Evolutionary conservation across 1,140 invertebrate genomes (phyloP), one percentile per base, ranked within the genome.

Genomic region (Magallana ariakensis): DNA sequence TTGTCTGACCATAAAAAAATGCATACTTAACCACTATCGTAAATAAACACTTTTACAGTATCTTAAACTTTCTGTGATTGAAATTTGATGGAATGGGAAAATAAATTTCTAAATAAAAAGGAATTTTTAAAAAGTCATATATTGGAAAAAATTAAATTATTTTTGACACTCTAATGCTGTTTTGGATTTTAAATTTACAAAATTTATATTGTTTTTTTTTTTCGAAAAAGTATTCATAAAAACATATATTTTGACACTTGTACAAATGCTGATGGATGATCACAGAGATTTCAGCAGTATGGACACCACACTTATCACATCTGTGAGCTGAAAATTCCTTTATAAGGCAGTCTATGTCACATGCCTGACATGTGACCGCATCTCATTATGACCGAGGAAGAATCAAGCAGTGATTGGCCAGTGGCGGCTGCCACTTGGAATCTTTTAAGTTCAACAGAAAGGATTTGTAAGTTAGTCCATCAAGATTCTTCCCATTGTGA

Each of bases 361-460:
- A 54, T n/a, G 16, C n/a, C 15, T 10, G 11, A 16, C 46, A 55
- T 53, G 54, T 81, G 54, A 55, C n/a, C 4, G 1, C 5, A 46
- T 46, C 33, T 46, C 33, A 15, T 81, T 80, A 89, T 83, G 83
- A 87, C 5, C 90, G 89, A 53, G 93, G 92, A 33, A 93, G 62
- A 83, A 93, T 91, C 22, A 93, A 84, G 57, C 93, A 93, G 84
- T 92, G 90, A 80, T 94, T 94, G 9, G 92, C 88, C 55, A 94
- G 80, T 3, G 93, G 92, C 53, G 93, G 93, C 86, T 91, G 89
- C 93, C 93, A 94, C 85, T 93, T 94, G 11, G 91, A 80, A 85
- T 91, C 90, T 55, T 89, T 85, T 46, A 87, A 83, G n/a, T 91
- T 90, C 58, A 90, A 70, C 8, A 90, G 60, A 86, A 93, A 94